A percentile compares a stretch with the other conserved stretches of the same genome.
Conservation (phyloP, 1,140 invertebrate genomes). For the Samia ricini region DNA sequence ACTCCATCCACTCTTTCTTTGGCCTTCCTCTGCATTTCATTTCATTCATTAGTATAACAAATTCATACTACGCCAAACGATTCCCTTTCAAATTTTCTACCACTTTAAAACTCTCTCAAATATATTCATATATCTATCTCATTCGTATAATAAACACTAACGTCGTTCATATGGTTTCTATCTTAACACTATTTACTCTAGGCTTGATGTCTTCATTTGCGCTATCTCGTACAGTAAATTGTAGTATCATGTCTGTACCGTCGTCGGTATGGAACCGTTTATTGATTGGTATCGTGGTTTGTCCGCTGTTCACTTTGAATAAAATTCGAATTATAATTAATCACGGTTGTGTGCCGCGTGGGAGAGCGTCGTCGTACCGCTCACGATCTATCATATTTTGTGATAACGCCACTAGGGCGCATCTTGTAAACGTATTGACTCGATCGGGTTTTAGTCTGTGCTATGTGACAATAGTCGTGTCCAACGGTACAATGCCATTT, state of each 20-base stretch:
- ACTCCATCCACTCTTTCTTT: too few relatives aligned
- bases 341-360: slow-evolving; percentile 67
- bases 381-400: slow-evolving; percentile 76
- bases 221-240: slow-evolving; percentile 70
- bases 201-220: slow-evolving; percentile 70
- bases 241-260: slow-evolving; percentile 69
- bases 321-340: slow-evolving; percentile 78
- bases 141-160: neutral
- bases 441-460: slow-evolving; percentile 50
- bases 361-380: slow-evolving; percentile 64
- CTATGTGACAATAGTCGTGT: slow-evolving; percentile 49
- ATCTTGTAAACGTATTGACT: slow-evolving; percentile 66
- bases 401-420: slow-evolving; percentile 72
- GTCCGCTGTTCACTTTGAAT: slow-evolving; percentile 77
- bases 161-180: slow-evolving; percentile 57
- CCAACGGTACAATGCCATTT: slow-evolving; percentile 39
- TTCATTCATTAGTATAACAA: too few relatives aligned
- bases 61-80: too few relatives aligned
- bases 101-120: too few relatives aligned
- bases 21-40: too few relatives aligned
- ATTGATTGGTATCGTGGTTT: slow-evolving; percentile 76
- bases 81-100: too few relatives aligned
- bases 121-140: neutral
- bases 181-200: slow-evolving; percentile 48
- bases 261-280: slow-evolving; percentile 74